These are phyloP conservation scores for Zaprionus ornatus DNA, from an alignment of 1,140 invertebrate genomes.

Conservation along the genomic window DNA sequence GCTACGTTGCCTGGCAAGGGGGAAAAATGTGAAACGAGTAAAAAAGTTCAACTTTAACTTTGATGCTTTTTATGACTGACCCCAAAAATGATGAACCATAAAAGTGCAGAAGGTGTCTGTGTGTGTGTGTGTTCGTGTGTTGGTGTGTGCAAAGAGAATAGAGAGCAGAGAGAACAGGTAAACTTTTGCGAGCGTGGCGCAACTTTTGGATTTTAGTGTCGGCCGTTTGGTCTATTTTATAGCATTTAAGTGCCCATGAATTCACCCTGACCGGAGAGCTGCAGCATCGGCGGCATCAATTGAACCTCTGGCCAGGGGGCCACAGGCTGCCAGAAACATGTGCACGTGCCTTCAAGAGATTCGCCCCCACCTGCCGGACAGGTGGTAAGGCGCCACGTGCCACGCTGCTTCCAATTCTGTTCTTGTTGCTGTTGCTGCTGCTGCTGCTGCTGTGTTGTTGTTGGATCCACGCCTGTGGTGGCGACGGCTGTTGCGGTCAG, in stretches of 20 bases:
- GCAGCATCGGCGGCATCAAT: constrained; percentile 31
- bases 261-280: constrained; percentile 57
- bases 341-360: constrained; percentile 57
- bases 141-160: constrained; percentile 20
- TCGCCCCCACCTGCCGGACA: not conserved
- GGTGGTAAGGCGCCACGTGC: constrained; percentile 13
- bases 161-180: constrained; percentile 46
- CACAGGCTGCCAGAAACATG: constrained; percentile 52
- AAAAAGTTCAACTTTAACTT: constrained; percentile 68
- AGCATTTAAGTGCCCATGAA: constrained; percentile 80
- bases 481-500: constrained; percentile 50
- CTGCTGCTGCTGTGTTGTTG: constrained; percentile 29
- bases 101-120: constrained; percentile 58
- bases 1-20: not conserved
- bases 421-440: constrained; percentile 6
- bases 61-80: constrained; percentile 64
- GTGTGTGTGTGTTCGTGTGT: constrained; percentile 29
- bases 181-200: constrained; percentile 54
- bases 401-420: not conserved
- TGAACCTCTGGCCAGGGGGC: constrained; percentile 40
- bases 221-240: constrained; percentile 74
- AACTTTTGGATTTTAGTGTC: constrained; percentile 77
- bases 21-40: constrained; percentile 28
- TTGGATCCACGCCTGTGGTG: constrained; percentile 20
- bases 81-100: constrained; percentile 66